Conservation (phyloP, 1,140 invertebrate genomes). For the Zaprionus lachaisei region DNA sequence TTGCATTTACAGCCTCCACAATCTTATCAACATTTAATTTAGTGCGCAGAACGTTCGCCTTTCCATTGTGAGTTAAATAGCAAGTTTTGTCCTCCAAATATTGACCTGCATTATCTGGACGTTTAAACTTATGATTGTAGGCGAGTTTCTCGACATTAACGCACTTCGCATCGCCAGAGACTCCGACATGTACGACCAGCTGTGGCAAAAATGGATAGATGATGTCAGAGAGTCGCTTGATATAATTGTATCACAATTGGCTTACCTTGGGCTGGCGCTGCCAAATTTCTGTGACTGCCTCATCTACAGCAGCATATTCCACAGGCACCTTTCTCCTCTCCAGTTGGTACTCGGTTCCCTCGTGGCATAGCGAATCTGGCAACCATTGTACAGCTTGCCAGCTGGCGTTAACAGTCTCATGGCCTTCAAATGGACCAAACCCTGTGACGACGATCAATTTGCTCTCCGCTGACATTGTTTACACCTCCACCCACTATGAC, state of each 20-base stretch:
- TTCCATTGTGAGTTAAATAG: conserved; percentile 68
- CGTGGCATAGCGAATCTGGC: conserved; percentile 69
- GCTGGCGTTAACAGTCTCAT: conserved; percentile 89
- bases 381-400: conserved; percentile 88
- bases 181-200: conserved; percentile 88
- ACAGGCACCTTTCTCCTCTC: conserved; percentile 87
- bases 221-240: conserved; percentile 46
- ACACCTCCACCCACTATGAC: conserved; percentile 22
- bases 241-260: conserved; percentile 15
- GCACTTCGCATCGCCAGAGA: conserved; percentile 85
- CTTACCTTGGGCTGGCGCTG: conserved; percentile 85
- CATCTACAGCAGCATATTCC: conserved; percentile 86
- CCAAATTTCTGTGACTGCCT: conserved; percentile 87
- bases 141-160: conserved; percentile 86
- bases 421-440: conserved; percentile 89
- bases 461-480: conserved; percentile 57
- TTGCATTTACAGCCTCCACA: conserved; percentile 72
- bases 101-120: conserved; percentile 83
- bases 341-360: conserved; percentile 84
- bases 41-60: conserved; percentile 76
- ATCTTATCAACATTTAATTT: conserved; percentile 85
- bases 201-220: conserved; percentile 62
- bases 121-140: conserved; percentile 85
- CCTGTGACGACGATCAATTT: conserved; percentile 87
- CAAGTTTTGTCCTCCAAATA: conserved; percentile 74